Conservation (phyloP, 2,888 invertebrate genomes). For the Ecdyonurus torrentis region DNA sequence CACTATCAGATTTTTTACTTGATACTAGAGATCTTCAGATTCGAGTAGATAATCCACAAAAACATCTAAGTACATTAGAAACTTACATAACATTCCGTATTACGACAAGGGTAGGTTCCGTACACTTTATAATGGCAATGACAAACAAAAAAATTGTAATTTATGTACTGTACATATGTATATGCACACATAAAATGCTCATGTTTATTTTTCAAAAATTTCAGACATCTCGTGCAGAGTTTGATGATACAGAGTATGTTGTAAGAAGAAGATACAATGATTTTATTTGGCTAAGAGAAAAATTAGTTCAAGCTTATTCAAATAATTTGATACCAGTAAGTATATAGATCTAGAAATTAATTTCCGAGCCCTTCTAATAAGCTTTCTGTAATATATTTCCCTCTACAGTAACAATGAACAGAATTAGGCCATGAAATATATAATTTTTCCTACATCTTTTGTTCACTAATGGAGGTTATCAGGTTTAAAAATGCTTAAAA, state of each 20-base stretch:
- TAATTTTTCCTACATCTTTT: no score
- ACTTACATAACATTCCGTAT: constrained; percentile 53
- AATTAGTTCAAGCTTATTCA: constrained; percentile 43
- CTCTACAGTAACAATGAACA: no score
- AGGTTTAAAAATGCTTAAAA: no score
- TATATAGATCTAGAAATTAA: constrained; percentile 10
- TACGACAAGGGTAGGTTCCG: constrained; percentile 37
- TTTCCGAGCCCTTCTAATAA: background rate
- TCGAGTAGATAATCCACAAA: constrained; percentile 53
- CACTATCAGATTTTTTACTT: constrained; percentile 32
- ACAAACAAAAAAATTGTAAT: no score
- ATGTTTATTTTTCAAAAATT: constrained; percentile 12
- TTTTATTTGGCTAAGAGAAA: constrained; percentile 49
- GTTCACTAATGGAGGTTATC: no score
- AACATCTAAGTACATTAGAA: constrained; percentile 50
- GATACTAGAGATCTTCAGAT: constrained; percentile 42
- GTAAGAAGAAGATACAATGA: constrained; percentile 54
- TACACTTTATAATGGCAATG: constrained; percentile 4
- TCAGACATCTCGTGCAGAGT: constrained; percentile 43
- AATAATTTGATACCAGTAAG: constrained; percentile 50
- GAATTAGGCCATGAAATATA: no score
- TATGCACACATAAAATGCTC: background rate
- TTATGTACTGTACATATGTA: background rate
- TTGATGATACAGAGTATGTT: constrained; percentile 41
- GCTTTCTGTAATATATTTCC: no score